phyloP scores from a whole-genome alignment of 2,113 vertebrate species.

The Tenebrosternarchus preto region DNA sequence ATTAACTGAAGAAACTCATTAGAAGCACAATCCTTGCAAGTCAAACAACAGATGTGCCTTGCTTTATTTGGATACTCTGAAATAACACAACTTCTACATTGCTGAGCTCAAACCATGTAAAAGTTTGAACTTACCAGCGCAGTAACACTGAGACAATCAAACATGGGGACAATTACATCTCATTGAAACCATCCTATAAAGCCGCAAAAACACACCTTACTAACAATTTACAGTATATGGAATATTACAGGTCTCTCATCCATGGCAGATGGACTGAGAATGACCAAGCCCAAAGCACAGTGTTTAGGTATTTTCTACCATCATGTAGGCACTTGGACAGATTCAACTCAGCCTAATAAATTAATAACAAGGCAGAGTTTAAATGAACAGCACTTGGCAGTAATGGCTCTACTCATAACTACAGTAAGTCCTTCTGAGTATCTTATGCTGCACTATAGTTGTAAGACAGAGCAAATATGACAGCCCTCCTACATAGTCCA shows the following conservation, averaged over 20 bases:
- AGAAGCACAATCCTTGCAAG: slow-evolving; percentile 35
- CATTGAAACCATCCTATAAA: background rate
- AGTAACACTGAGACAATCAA: slow-evolving; percentile 14
- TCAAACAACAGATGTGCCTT: background rate
- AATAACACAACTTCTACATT: background rate
- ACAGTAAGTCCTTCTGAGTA: slow-evolving; percentile 15
- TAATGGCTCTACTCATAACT: slow-evolving; percentile 30
- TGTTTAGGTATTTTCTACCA: slow-evolving; percentile 63
- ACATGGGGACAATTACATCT: background rate
- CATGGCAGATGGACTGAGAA: slow-evolving; percentile 26
- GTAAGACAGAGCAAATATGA: slow-evolving; percentile 21
- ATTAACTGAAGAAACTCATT: slow-evolving; percentile 7
- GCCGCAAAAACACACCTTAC: background rate
- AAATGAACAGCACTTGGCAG: slow-evolving; percentile 45
- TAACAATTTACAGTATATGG: background rate
- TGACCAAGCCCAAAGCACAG: slow-evolving; percentile 59
- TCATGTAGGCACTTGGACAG: slow-evolving; percentile 68
- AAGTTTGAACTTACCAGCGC: background rate
- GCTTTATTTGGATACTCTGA: background rate
- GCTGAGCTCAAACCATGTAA: slow-evolving; percentile 8
- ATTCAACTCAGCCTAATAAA: slow-evolving; percentile 29
- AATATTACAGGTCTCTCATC: slow-evolving; percentile 34
- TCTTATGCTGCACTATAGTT: slow-evolving; percentile 24
- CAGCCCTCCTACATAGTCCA: slow-evolving; percentile 16
- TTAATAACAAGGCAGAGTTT: slow-evolving; percentile 25